Base-by-base conservation (phyloP, 2,888 invertebrate genomes). In the Enchytraeus crypticus region DNA sequence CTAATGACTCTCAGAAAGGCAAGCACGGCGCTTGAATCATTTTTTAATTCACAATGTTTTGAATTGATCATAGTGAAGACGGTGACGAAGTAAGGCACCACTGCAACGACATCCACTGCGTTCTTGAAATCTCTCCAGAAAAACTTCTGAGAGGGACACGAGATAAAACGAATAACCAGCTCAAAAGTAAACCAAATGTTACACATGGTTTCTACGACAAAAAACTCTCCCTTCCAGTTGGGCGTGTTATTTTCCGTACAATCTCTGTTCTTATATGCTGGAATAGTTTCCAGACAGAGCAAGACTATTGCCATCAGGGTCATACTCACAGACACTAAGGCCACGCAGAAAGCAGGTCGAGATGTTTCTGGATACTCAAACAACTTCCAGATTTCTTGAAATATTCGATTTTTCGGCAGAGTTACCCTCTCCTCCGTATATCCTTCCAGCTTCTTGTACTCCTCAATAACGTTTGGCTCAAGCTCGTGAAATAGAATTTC, bases 271-370 rank as follows among this genome's bases (percentile, higher is more conserved):
- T 69, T 64, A 62, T 77, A 74, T 43, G 67, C 66, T 3, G 81
- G 81, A 18, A 81, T 69, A 2, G 81, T 82, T 66, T 82, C 81
- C 61, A 80, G 68, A 63, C 81, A 81, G 68, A 81, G 81, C 4
- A 74, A 73, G 2, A 78, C 74, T 8, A 80, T 77, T 1, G 80
- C 80, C 5, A 75, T 66, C 58, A 79, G 62, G 62, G 81, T 81
- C 49, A 81, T 76, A 4, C 72, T 62, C 14, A 81, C 74, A 5
- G 79, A 79, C 2, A 79, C 60, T 32, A 78, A 71, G 3, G 80
- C 80, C 57, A 79, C 63, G 14, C 79, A 65, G 33, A 75, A 71
- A 26, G 81, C 80, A 2, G 70, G 60, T 0, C 73, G 23, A 0
- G 80, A 79, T 30, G 76, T 74, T 56, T 79, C 78, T 2, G 81